Conservation (phyloP, 2,888 invertebrate species). For the Dinocampus coccinellae region DNA sequence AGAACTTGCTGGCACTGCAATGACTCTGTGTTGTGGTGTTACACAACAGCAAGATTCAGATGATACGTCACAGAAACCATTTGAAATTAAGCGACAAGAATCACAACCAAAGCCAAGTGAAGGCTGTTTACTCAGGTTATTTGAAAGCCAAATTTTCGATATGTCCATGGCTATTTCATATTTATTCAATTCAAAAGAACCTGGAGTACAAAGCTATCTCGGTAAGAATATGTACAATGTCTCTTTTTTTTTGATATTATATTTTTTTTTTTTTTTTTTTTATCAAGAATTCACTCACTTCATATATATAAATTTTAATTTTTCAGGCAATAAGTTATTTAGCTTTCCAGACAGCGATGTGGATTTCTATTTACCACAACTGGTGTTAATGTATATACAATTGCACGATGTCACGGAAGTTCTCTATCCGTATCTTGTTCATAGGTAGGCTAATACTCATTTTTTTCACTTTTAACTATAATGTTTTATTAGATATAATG, state of each 20-base stretch:
- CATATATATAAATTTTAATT: slow-evolving; percentile 48
- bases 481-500: background rate
- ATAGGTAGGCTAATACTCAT: too few relatives aligned
- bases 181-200: slow-evolving; percentile 97
- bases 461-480: background rate
- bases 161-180: slow-evolving; percentile 99
- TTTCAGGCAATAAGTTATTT: slow-evolving; percentile 91
- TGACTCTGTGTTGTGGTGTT: slow-evolving; percentile 66
- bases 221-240: slow-evolving; percentile 74
- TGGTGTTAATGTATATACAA: slow-evolving; percentile 98
- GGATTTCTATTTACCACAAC: slow-evolving; percentile 97
- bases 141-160: slow-evolving; percentile 97
- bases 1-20: slow-evolving; percentile 63
- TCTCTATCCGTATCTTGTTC: slow-evolving; percentile 67
- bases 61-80: slow-evolving; percentile 51
- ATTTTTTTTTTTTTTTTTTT: background rate
- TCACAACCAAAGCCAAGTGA: slow-evolving; percentile 71
- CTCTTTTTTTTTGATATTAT: background rate
- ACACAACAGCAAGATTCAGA: slow-evolving; percentile 48
- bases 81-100: slow-evolving; percentile 67
- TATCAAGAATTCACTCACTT: background rate
- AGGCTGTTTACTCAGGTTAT: slow-evolving; percentile 86
- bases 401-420: slow-evolving; percentile 98
- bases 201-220: slow-evolving; percentile 96
- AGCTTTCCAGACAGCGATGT: slow-evolving; percentile 93